Evolutionary conservation across 2,113 vertebrate genomes (phyloP).

Genomic region (Colossoma macropomum): DNA sequence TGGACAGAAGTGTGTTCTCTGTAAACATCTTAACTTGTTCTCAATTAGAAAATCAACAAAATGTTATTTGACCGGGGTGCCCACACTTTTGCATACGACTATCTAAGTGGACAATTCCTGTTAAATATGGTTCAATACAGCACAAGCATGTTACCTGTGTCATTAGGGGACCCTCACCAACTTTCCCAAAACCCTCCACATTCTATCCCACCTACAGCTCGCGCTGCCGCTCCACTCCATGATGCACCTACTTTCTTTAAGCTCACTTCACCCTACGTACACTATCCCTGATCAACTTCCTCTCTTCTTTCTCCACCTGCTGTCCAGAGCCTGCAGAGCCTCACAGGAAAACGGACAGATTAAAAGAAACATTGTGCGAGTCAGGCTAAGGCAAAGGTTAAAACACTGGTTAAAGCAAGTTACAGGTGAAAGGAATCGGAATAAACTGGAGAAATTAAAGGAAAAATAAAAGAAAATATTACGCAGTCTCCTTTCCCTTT

Average conservation of each 20-base stretch:
- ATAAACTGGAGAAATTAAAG: not conserved
- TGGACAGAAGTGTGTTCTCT: too few species aligned
- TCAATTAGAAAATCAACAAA: too few species aligned
- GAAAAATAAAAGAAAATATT: not conserved
- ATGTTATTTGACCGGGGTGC: too few species aligned
- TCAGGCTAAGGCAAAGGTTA: not conserved
- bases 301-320: not conserved
- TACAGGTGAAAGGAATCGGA: not conserved
- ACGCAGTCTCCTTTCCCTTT: slow-evolving; percentile 2
- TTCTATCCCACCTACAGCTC: not conserved
- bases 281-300: slow-evolving; percentile 7
- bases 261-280: slow-evolving; percentile 24
- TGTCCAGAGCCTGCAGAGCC: slow-evolving; percentile 30
- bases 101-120: too few species aligned
- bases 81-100: too few species aligned
- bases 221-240: not conserved
- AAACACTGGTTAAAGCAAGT: not conserved
- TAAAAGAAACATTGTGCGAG: not conserved
- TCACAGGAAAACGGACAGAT: not conserved
- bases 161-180: not conserved
- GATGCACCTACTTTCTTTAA: not conserved
- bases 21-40: too few species aligned
- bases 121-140: too few species aligned
- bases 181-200: not conserved
- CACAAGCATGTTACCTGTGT: too few species aligned